A percentile compares a stretch with the other conserved stretches of the same genome.
Evolutionary conservation across 2,888 invertebrate species (phyloP).

Genomic region (Latrodectus elegans): DNA sequence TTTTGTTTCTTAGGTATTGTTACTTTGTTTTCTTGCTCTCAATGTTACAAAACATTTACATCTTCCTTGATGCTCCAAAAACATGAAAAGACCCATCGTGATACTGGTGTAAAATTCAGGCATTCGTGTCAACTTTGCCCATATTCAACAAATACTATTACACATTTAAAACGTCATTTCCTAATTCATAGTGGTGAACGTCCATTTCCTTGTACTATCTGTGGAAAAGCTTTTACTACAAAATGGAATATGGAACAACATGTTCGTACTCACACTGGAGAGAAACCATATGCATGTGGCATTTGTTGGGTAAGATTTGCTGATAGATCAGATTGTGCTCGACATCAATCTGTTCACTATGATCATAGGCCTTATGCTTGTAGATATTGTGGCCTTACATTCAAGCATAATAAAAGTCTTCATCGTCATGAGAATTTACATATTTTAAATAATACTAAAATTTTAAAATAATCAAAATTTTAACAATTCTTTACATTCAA

Average conservation of each 20-base stretch:
- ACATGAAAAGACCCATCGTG: constrained; percentile 45
- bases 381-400: constrained; percentile 55
- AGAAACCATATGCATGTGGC: constrained; percentile 61
- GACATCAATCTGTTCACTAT: constrained; percentile 55
- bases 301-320: constrained; percentile 58
- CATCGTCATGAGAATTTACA: constrained; percentile 50
- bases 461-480: too few relatives aligned
- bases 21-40: constrained; percentile 45
- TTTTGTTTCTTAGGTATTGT: constrained; percentile 40
- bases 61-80: constrained; percentile 45
- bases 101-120: constrained; percentile 27
- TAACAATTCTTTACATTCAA: too few relatives aligned
- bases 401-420: constrained; percentile 54
- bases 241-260: constrained; percentile 66
- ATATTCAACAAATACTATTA: constrained; percentile 62
- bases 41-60: constrained; percentile 46
- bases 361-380: constrained; percentile 51
- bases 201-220: constrained; percentile 53
- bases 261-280: constrained; percentile 51
- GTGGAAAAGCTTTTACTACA: constrained; percentile 61
- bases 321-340: constrained; percentile 50
- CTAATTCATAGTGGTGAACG: constrained; percentile 58
- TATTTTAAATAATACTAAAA: neutral
- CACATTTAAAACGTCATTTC: constrained; percentile 57
- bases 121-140: constrained; percentile 52